Percentiles rank a stretch among this genome's conserved stretches.
Conservation (phyloP, 2,888 invertebrate genomes). For the Drosophila buzzatii region DNA sequence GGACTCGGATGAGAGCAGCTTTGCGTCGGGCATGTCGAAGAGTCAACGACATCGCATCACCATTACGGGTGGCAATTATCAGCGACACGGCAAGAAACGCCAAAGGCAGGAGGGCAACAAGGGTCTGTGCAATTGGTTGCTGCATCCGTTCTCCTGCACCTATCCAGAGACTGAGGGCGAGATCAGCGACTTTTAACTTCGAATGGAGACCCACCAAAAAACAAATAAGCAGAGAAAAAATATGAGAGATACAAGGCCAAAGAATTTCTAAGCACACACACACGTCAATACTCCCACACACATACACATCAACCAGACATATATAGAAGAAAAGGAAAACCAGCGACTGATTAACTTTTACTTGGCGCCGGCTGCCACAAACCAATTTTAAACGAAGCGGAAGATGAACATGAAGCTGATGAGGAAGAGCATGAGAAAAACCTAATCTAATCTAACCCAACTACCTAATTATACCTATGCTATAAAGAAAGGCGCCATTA, state of each 20-base stretch:
- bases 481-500: conserved; percentile 62
- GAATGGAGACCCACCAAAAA: conserved; percentile 52
- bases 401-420: conserved; percentile 2
- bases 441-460: conserved; percentile 71
- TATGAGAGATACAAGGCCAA: conserved; percentile 62
- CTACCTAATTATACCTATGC: conserved; percentile 69
- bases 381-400: conserved; percentile 45
- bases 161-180: conserved; percentile 90
- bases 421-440: conserved; percentile 27
- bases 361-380: conserved; percentile 70
- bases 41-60: conserved; percentile 84
- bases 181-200: conserved; percentile 87
- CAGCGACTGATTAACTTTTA: conserved; percentile 76
- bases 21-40: conserved; percentile 89
- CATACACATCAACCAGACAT: conserved; percentile 51
- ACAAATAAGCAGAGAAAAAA: not conserved
- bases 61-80: conserved; percentile 61
- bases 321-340: conserved; percentile 29
- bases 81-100: conserved; percentile 83
- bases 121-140: conserved; percentile 91
- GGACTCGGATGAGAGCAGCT: conserved; percentile 94
- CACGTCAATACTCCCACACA: not conserved
- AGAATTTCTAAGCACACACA: conserved; percentile 25
- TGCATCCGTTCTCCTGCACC: conserved; percentile 92
- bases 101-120: conserved; percentile 89